phyloP scores from a whole-genome alignment of 2,797 vertebrate species.

The Sylvia borin region DNA sequence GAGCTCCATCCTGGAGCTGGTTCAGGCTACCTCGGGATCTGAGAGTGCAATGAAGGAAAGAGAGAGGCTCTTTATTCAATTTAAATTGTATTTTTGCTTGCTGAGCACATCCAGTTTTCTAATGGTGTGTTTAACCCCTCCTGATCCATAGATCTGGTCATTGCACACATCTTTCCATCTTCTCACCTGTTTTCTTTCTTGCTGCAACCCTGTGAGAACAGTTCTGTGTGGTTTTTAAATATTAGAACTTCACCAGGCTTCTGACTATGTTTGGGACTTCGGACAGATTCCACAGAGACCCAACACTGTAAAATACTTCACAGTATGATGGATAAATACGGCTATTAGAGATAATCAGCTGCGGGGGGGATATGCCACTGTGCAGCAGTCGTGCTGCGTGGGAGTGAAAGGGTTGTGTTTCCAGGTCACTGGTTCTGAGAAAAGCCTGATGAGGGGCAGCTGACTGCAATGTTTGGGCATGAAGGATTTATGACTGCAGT shows the following conservation, averaged over 20 bases:
- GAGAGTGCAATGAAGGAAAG: not conserved
- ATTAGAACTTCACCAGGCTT: not conserved
- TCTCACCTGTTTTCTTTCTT: not conserved
- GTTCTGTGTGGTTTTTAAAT: not conserved
- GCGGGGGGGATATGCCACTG: not conserved
- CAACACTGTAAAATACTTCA: not conserved
- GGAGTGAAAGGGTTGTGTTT: not conserved
- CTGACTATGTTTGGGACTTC: not conserved
- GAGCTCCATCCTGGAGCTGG: not conserved
- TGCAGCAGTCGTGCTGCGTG: not conserved
- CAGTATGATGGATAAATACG: not conserved
- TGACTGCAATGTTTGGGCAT: not conserved
- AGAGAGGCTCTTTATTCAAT: not conserved
- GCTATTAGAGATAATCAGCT: not conserved
- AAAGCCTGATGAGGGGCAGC: not conserved
- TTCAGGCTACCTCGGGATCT: not conserved
- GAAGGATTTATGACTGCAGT: not conserved
- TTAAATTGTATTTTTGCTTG: not conserved
- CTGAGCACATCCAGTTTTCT: not conserved
- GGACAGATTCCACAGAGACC: not conserved
- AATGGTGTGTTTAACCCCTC: not conserved
- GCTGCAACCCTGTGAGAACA: not conserved
- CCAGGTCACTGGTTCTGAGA: not conserved
- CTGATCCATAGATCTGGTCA: not conserved
- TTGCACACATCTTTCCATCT: not conserved